Evolutionary conservation across 2,797 vertebrate species (phyloP).

Genomic region (Helarctos malayanus): DNA sequence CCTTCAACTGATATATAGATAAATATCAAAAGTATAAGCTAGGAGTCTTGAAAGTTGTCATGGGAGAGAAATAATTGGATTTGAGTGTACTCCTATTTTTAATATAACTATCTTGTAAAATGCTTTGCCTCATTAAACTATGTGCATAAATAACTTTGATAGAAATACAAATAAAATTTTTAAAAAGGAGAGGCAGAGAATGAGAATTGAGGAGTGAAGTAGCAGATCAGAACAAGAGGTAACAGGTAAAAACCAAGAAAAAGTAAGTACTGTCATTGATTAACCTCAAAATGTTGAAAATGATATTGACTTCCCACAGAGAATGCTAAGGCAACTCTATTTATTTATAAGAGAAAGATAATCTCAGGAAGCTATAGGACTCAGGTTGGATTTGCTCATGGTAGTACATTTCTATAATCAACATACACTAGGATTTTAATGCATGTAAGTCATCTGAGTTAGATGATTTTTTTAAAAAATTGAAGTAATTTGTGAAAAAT

Average conservation of each 20-base stretch:
- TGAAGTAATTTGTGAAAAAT: background rate
- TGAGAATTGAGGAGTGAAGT: background rate
- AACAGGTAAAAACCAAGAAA: background rate
- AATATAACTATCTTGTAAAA: conserved; percentile 3
- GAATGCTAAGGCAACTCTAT: background rate
- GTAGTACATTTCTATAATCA: background rate
- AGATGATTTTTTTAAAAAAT: background rate
- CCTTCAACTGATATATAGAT: background rate
- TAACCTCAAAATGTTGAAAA: background rate
- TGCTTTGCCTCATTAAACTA: background rate
- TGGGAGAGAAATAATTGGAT: background rate
- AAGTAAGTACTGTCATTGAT: background rate
- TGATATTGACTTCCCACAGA: background rate
- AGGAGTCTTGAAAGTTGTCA: background rate
- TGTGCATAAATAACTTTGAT: conserved; percentile 25
- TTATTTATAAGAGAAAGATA: background rate
- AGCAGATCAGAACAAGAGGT: background rate
- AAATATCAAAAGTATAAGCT: background rate
- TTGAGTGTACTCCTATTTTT: background rate
- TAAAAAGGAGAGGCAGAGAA: background rate
- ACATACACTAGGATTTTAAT: background rate
- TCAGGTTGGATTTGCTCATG: background rate
- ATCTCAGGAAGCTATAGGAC: background rate
- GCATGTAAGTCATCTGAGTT: background rate
- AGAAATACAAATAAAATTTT: background rate